Conservation (phyloP, 2,797 vertebrate genomes). For the Graptemys geographica region DNA sequence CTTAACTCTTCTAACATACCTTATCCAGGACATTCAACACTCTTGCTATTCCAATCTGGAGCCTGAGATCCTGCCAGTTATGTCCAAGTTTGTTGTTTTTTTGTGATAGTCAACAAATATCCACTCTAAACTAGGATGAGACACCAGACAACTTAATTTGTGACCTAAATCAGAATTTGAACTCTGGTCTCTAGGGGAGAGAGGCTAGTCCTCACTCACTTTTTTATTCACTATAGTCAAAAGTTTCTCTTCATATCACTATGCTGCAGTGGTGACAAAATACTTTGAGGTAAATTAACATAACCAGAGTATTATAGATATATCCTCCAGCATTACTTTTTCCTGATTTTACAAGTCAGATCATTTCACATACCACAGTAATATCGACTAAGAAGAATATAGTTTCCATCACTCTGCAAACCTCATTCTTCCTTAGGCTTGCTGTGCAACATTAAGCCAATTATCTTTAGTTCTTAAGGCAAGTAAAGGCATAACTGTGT, state of each 20-base stretch:
- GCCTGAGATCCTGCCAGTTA: not conserved
- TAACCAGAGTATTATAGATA: conserved; percentile 6
- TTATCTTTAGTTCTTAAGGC: conserved; percentile 7
- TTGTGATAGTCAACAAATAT: not conserved
- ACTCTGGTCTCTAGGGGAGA: not conserved
- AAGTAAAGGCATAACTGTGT: conserved; percentile 10
- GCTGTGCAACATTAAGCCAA: conserved; percentile 28
- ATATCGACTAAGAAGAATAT: conserved; percentile 28
- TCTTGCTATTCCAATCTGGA: not conserved
- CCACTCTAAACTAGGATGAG: conserved; percentile 21
- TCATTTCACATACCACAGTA: not conserved
- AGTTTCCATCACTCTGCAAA: conserved; percentile 46
- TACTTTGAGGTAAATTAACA: not conserved
- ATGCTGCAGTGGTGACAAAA: conserved; percentile 26
- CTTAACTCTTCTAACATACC: not conserved
- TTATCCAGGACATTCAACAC: not conserved
- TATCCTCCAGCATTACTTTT: conserved; percentile 8
- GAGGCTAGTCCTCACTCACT: not conserved
- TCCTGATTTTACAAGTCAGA: conserved; percentile 43
- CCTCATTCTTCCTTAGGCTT: conserved; percentile 28
- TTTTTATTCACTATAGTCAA: conserved; percentile 13
- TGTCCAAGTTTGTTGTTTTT: not conserved
- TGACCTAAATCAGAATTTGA: not conserved
- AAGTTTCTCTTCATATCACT: not conserved
- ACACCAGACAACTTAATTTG: not conserved